phyloP scores from a whole-genome alignment of 2,888 invertebrate genomes.

The Phortica okadai region DNA sequence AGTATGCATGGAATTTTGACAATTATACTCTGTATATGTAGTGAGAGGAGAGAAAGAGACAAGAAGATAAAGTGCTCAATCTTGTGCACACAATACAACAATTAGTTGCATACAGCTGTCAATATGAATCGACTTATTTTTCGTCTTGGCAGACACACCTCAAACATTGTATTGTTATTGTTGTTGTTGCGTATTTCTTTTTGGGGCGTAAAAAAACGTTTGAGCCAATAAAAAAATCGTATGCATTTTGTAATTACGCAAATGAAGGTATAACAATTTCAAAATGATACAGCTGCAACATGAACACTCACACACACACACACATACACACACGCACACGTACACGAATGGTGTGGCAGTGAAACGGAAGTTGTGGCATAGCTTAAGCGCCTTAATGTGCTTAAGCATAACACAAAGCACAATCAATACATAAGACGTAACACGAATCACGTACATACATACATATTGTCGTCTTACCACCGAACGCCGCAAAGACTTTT shows the following conservation, averaged over 20 bases:
- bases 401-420: not conserved
- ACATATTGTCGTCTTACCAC: not conserved
- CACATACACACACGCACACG: not conserved
- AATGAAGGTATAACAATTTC: not conserved
- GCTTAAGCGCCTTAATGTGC: not conserved
- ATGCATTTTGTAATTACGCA: slow-evolving; percentile 14
- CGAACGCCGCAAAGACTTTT: no score
- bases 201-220: not conserved
- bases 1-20: slow-evolving; percentile 20
- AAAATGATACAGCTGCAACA: not conserved
- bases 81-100: not conserved
- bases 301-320: not conserved
- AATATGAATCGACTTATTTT: not conserved
- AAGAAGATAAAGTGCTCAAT: not conserved
- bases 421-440: not conserved
- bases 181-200: not conserved
- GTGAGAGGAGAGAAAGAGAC: no score
- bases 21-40: not conserved
- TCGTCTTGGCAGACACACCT: slow-evolving; percentile 9
- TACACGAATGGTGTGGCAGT: slow-evolving; percentile 2
- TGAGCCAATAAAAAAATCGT: not conserved
- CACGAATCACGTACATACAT: not conserved
- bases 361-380: slow-evolving; percentile 22
- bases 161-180: not conserved
- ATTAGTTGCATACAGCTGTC: slow-evolving; percentile 15